A percentile compares a stretch with the other conserved stretches of the same genome.
Evolutionary conservation across 1,140 invertebrate species (phyloP).

Genomic region (Drosophila biarmipes): DNA sequence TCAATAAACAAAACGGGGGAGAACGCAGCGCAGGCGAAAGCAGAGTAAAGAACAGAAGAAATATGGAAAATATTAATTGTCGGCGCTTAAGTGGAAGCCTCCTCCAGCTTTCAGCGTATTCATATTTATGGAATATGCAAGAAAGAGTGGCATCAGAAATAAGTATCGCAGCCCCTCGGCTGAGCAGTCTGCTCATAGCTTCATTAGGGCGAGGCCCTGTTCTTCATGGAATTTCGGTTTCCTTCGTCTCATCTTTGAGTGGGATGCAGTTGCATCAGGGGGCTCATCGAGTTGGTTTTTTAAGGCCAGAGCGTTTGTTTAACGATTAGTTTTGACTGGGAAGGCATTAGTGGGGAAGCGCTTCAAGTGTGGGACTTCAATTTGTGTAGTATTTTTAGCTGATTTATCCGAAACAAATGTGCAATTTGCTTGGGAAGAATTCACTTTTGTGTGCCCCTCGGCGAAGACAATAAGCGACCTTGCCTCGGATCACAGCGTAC

Average conservation of each 20-base stretch:
- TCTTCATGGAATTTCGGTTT: constrained; percentile 44
- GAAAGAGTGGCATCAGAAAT: constrained; percentile 38
- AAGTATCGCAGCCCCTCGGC: constrained; percentile 26
- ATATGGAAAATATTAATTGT: constrained; percentile 68
- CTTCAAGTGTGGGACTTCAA: constrained; percentile 28
- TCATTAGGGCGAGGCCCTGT: constrained; percentile 55
- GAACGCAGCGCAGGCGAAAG: constrained; percentile 3
- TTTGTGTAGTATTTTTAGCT: constrained; percentile 43
- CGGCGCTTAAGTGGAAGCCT: constrained; percentile 61
- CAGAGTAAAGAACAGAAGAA: constrained; percentile 7
- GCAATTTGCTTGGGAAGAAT: constrained; percentile 44
- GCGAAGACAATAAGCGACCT: constrained; percentile 42
- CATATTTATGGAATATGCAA: constrained; percentile 52
- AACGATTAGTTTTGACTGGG: constrained; percentile 44
- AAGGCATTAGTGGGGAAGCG: constrained; percentile 26
- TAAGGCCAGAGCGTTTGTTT: constrained; percentile 24
- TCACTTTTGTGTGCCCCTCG: constrained; percentile 9
- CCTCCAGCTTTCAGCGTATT: constrained; percentile 31
- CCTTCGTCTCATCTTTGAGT: constrained; percentile 15
- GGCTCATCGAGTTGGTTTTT: constrained; percentile 21
- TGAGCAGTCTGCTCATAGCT: constrained; percentile 42
- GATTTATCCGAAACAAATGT: constrained; percentile 70
- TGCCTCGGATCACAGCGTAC: constrained; percentile 24
- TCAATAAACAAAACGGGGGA: constrained; percentile 33
- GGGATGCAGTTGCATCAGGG: constrained; percentile 37